Evolutionary conservation across 2,888 invertebrate species (phyloP).

Genomic region (Sthenelais limicola): DNA sequence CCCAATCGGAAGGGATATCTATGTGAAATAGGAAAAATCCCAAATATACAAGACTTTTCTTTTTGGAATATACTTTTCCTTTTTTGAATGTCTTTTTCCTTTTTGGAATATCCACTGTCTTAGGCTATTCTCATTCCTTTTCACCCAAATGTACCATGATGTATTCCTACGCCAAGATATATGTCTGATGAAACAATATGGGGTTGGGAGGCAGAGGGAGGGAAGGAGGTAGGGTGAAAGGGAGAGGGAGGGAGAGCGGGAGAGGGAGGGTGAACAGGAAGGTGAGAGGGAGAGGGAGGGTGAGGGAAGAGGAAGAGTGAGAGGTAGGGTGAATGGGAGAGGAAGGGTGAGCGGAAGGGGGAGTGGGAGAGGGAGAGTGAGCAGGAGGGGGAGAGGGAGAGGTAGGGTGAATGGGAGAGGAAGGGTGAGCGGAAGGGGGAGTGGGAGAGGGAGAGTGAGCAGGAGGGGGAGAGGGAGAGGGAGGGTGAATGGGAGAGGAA

Average conservation of each 20-base stretch:
- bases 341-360: neutral
- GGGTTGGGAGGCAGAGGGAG: neutral
- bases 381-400: neutral
- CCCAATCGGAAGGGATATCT: no score
- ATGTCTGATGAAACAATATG: no score
- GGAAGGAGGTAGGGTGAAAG: no score
- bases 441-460: neutral
- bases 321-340: neutral
- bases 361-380: neutral
- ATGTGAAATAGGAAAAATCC: no score
- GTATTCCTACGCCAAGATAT: no score
- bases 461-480: neutral
- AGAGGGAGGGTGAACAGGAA: neutral
- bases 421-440: neutral
- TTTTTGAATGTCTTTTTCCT: no score
- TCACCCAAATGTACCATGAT: no score
- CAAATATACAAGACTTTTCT: no score
- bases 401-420: neutral
- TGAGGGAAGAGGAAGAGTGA: neutral
- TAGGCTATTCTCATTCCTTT: no score
- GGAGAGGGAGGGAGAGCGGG: neutral
- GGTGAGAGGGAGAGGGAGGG: neutral
- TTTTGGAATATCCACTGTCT: no score
- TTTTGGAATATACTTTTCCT: no score
- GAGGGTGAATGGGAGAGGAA: neutral